phyloP scores from a whole-genome alignment of 2,888 invertebrate species.

The Drosophila incognita region DNA sequence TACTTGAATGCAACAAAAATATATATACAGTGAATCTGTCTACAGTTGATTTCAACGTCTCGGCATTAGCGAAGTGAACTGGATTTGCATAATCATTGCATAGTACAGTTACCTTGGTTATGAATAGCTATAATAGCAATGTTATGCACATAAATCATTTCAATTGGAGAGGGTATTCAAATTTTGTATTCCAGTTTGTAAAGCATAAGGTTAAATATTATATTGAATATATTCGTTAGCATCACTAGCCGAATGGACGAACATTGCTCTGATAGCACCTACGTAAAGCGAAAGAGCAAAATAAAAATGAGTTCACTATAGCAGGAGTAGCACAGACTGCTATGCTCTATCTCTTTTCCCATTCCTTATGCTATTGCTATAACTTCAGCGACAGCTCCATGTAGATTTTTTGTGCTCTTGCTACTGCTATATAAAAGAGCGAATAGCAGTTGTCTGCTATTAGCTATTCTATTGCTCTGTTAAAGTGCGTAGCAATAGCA shows the following conservation, averaged over 20 bases:
- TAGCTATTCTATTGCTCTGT: background rate
- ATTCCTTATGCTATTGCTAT: background rate
- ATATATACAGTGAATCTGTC: slow-evolving; percentile 29
- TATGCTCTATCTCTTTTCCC: background rate
- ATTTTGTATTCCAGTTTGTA: background rate
- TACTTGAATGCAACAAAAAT: slow-evolving; percentile 39
- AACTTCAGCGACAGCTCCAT: background rate
- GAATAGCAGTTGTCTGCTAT: background rate
- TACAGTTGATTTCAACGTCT: slow-evolving; percentile 35
- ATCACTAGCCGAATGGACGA: background rate
- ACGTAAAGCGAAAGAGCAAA: background rate
- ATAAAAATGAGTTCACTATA: background rate
- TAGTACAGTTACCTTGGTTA: background rate
- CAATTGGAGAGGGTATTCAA: background rate
- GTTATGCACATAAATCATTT: background rate
- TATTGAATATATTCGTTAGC: background rate
- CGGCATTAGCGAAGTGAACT: slow-evolving; percentile 19
- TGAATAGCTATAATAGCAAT: background rate
- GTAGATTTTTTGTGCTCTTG: background rate
- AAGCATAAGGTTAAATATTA: background rate
- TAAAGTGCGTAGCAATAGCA: background rate
- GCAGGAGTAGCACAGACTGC: background rate
- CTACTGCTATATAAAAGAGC: background rate
- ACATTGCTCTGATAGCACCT: background rate
- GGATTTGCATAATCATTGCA: background rate